Conservation (phyloP, 2,888 invertebrate species). For the Thereva nobilitata region DNA sequence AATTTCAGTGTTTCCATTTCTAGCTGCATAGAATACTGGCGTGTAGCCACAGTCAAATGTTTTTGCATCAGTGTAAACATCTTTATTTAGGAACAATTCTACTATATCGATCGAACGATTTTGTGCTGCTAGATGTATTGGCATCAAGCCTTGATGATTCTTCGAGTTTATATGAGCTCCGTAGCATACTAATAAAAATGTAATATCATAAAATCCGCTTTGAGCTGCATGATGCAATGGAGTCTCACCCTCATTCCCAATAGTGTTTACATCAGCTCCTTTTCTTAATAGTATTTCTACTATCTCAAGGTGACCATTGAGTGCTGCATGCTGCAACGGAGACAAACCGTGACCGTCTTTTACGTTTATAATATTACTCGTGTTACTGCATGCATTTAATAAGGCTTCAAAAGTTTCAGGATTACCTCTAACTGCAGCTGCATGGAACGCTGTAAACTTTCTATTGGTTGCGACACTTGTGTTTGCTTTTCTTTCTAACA, state of each 20-base stretch:
- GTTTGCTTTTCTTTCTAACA: constrained; percentile 41
- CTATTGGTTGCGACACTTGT: constrained; percentile 19
- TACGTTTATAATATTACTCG: constrained; percentile 40
- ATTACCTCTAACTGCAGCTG: constrained; percentile 34
- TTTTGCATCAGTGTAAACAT: constrained; percentile 16
- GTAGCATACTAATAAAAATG: constrained; percentile 16
- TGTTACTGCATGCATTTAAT: constrained; percentile 2
- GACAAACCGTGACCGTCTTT: constrained; percentile 36
- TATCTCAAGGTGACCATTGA: constrained; percentile 31
- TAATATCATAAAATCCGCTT: neutral
- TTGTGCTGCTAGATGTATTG: neutral
- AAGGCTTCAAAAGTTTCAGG: constrained; percentile 29
- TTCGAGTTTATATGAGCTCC: constrained; percentile 27
- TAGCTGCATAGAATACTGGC: constrained; percentile 25
- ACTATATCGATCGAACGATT: constrained; percentile 8
- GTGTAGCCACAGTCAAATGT: neutral
- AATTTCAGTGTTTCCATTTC: constrained; percentile 4
- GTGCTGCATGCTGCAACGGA: constrained; percentile 44
- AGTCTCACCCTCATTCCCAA: neutral
- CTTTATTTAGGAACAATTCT: neutral
- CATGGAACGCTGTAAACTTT: constrained; percentile 40
- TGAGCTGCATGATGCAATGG: constrained; percentile 30
- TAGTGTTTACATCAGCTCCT: constrained; percentile 21
- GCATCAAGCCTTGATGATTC: neutral
- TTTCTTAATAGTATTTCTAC: constrained; percentile 27